These are phyloP conservation scores for Neotoxoptera formosana DNA, from an alignment of 1,140 invertebrate species.

Conservation along the genomic window DNA sequence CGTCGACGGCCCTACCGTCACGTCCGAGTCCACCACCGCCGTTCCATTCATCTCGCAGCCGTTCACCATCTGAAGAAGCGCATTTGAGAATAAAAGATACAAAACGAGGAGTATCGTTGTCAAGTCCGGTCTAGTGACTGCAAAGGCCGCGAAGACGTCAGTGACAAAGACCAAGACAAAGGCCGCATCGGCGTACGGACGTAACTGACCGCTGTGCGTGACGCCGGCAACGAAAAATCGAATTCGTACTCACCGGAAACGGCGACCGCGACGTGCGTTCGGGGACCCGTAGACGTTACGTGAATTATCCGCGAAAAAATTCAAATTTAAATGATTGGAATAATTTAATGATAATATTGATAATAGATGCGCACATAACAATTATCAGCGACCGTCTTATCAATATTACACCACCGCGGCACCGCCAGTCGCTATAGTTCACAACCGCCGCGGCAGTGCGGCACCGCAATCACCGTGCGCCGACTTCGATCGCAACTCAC, in stretches of 20 bases:
- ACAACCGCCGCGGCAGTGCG: not conserved
- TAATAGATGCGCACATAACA: constrained; percentile 26
- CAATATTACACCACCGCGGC: not conserved
- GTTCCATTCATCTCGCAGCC: not conserved
- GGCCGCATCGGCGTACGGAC: not conserved
- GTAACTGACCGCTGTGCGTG: not conserved
- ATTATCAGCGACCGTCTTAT: constrained; percentile 42
- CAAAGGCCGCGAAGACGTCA: not conserved
- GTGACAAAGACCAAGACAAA: not conserved
- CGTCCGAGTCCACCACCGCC: not conserved
- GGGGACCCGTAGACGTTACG: not conserved
- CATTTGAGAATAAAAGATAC: not conserved
- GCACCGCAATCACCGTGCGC: not conserved
- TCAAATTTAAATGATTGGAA: constrained; percentile 52
- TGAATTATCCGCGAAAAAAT: constrained; percentile 46
- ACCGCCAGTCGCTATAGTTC: not conserved
- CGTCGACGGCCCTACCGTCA: not conserved
- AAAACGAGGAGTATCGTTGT: not conserved
- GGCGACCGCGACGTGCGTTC: not conserved
- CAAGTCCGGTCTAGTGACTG: not conserved
- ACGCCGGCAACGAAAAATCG: not conserved
- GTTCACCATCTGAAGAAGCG: not conserved
- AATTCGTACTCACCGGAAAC: not conserved
- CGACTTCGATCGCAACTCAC: not conserved
- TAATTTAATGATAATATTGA: constrained; percentile 43